Percentiles rank a stretch among this genome's conserved stretches.
Conservation (phyloP, 2,113 vertebrate genomes). For the Phylloscopus trochilus region DNA sequence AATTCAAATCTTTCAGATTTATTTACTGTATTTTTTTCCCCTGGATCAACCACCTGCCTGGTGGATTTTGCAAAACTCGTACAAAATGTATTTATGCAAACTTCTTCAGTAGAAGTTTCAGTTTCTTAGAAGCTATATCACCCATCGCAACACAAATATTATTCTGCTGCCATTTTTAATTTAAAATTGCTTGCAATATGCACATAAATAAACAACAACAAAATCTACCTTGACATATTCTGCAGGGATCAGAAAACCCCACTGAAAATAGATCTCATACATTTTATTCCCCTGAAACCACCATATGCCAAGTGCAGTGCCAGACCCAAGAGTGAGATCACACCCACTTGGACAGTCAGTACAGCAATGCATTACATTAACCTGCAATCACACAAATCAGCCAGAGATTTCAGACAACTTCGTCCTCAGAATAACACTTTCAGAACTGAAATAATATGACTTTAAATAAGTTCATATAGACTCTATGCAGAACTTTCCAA, state of each 20-base stretch:
- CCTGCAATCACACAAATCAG: background rate
- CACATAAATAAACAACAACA: background rate
- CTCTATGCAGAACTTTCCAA: background rate
- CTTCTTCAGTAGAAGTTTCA: background rate
- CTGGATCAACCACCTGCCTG: background rate
- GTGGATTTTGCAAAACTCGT: background rate
- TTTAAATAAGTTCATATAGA: background rate
- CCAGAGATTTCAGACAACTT: background rate
- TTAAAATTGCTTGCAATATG: background rate
- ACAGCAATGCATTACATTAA: background rate
- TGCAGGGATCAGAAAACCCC: background rate
- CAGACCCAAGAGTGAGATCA: background rate
- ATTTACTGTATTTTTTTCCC: background rate
- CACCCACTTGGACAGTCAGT: background rate
- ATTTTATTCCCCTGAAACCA: background rate
- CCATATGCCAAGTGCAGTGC: background rate
- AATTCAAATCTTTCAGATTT: background rate
- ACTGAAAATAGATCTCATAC: background rate
- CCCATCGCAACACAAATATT: background rate
- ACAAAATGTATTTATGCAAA: background rate
- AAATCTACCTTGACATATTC: background rate
- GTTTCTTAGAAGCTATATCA: background rate
- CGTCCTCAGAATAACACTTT: background rate
- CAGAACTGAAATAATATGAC: background rate
- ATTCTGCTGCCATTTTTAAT: background rate